Evolutionary conservation across 2,888 invertebrate species (phyloP), one percentile per base, ranked within the genome.

Genomic region (Eubasilissa splendida): DNA sequence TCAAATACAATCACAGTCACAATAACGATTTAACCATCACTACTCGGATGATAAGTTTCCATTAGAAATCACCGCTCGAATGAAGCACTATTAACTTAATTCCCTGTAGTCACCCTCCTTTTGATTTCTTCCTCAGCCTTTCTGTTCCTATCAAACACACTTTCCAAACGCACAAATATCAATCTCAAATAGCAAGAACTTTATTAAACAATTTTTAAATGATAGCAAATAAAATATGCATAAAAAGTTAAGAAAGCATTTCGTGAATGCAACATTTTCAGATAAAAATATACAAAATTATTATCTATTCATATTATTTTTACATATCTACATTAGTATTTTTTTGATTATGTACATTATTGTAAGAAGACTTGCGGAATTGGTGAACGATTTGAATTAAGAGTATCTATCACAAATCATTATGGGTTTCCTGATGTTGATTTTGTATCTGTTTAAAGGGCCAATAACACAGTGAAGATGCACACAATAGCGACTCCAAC

Each of bases 321-420:
- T 56, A 70, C 70, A 77, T 77, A 77, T 58, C 59, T 70, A 77
- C 56, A 77, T 11, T 50, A 60, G 53, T 53, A 77, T 58, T 66
- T 68, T 58, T 77, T 70, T 70, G 70, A 70, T 77, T 77, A 77
- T 77, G 53, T 77, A 77, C 74, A 79, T 74, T 74, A 74, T 73
- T 65, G 74, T 73, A 42, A 70, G 65, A 71, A 50, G 42, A 54
- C 74, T 65, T 73, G 60, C 33, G 42, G 31, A 54, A 50, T 74
- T 77, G 11, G 3, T 68, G 50, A 42, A 52, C 11, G 31, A 31
- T 63, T 63, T 63, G 7, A 59, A 22, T 14, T 59, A 4, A 22
- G n/a, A 22, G n/a, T 22, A 22, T 59, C 59, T 22, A 22, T 59
- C 59, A 59, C 12, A 22, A 59, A 59, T 59, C 59, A 22, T 59